Base-by-base conservation (phyloP, 2,888 invertebrate species). In the Drosophila lacicola region DNA sequence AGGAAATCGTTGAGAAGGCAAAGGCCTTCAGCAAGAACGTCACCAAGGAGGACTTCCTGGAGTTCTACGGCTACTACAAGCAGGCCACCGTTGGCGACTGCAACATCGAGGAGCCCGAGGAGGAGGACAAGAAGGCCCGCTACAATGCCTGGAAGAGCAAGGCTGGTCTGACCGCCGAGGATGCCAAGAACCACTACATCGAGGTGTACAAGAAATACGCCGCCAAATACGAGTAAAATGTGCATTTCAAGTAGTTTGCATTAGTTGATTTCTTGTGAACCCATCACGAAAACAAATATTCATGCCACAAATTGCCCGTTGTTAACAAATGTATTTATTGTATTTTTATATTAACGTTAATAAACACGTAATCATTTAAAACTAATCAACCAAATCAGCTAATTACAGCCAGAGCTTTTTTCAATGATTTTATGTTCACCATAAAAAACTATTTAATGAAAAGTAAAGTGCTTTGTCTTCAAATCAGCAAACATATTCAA, bases 111-210 rank as follows among this genome's bases (percentile, higher is more conserved):
- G 95, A 96, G 82, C 98, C 98, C 57, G 97, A 98, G 73, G 98
- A 98, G 88, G 92, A 96, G 80, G 96, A 96, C 92, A 98, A 98
- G 78, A 98, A 97, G 91, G 98, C 97, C 8, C 98, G 98, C 93
- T 98, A 97, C 97, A 96, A 97, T 91, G 95, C 97, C 3, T 99
- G 98, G 98, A 95, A 95, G 78, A 93, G 93, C 63, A 96, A 95
- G 92, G 97, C 97, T 92, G 98, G 98, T 36, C 94, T 95, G 82
- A 93, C 94, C 50, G 93, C 95, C 88, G 96, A 96, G 14, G 95
- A 95, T 44, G 98, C 98, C 60, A 96, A 97, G 93, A 94, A 95
- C 88, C 95, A 95, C 64, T 98, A 98, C 93, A 93, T 98, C 71
- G 95, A 94, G 14, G 94, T 95, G 90, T 97, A 95, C 19, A 92